Percentiles rank a stretch among this genome's conserved stretches.
These are phyloP conservation scores for Lymantria monacha DNA, from an alignment of 2,888 invertebrate species.

Conservation along the genomic window DNA sequence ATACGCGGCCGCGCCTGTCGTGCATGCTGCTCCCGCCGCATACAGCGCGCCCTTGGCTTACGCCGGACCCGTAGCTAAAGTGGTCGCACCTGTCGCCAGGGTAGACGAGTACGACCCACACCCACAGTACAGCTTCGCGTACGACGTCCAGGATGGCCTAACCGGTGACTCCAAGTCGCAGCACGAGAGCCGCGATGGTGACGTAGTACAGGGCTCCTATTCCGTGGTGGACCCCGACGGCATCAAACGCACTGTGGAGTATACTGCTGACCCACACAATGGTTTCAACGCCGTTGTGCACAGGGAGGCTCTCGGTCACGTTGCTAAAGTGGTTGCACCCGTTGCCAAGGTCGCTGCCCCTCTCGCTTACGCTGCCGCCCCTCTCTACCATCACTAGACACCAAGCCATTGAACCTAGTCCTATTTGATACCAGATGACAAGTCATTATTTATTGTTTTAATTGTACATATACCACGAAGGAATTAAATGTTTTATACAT, in stretches of 20 bases:
- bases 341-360: slow-evolving; percentile 30
- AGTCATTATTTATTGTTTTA: slow-evolving; percentile 15
- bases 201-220: slow-evolving; percentile 74
- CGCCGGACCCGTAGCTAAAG: slow-evolving; percentile 39
- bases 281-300: slow-evolving; percentile 78
- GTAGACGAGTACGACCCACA: slow-evolving; percentile 50
- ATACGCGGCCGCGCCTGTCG: slow-evolving; percentile 37
- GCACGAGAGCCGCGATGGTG: slow-evolving; percentile 71
- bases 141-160: slow-evolving; percentile 64
- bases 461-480: background rate
- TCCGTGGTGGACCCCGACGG: slow-evolving; percentile 75
- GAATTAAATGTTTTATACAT: background rate
- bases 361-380: slow-evolving; percentile 40
- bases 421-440: slow-evolving; percentile 6
- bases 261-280: slow-evolving; percentile 71
- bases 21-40: slow-evolving; percentile 42
- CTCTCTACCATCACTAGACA: slow-evolving; percentile 70
- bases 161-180: slow-evolving; percentile 75
- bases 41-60: slow-evolving; percentile 19
- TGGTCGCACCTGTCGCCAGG: slow-evolving; percentile 38
- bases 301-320: slow-evolving; percentile 58
- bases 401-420: slow-evolving; percentile 15
- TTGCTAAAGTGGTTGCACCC: slow-evolving; percentile 46
- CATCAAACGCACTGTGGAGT: slow-evolving; percentile 73
- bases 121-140: slow-evolving; percentile 65